phyloP scores from a whole-genome alignment of 2,888 invertebrate species.

The Drosophila fulvimacula region DNA sequence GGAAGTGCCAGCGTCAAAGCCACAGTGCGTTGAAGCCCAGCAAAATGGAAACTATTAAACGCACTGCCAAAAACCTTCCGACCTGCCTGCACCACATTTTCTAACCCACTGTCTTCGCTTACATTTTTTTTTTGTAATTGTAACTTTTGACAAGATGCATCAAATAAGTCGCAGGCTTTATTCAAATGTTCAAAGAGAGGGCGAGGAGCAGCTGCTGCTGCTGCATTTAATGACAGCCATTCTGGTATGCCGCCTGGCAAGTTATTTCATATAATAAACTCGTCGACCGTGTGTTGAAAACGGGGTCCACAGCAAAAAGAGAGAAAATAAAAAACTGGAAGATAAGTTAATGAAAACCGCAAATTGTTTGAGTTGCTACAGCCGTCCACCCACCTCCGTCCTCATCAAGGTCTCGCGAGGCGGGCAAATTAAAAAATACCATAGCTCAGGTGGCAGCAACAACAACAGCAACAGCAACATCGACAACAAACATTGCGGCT shows the following conservation, averaged over 20 bases:
- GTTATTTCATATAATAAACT: conserved; percentile 79
- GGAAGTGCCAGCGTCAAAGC: conserved; percentile 79
- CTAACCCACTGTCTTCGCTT: neutral
- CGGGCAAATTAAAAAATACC: conserved; percentile 77
- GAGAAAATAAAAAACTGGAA: conserved; percentile 28
- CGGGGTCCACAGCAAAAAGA: conserved; percentile 14
- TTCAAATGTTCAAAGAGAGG: conserved; percentile 64
- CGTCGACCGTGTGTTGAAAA: conserved; percentile 52
- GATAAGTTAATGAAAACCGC: conserved; percentile 77
- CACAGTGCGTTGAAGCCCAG: conserved; percentile 58
- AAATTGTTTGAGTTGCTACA: conserved; percentile 76
- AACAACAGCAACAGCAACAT: conserved; percentile 27
- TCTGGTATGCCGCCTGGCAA: conserved; percentile 66
- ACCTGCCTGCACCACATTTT: conserved; percentile 26
- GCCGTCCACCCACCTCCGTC: neutral
- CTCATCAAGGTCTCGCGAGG: conserved; percentile 22
- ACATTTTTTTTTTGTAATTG: conserved; percentile 20
- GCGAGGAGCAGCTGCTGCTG: conserved; percentile 21
- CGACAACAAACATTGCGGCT: conserved; percentile 46
- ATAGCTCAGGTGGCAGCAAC: conserved; percentile 44
- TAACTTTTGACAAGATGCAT: conserved; percentile 65
- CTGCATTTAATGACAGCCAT: conserved; percentile 73
- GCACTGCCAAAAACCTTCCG: conserved; percentile 61
- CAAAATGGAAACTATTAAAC: conserved; percentile 80
- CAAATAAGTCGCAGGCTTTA: conserved; percentile 60